Evolutionary conservation across 2,113 vertebrate species (phyloP).

Genomic region (Odocoileus hemionus): DNA sequence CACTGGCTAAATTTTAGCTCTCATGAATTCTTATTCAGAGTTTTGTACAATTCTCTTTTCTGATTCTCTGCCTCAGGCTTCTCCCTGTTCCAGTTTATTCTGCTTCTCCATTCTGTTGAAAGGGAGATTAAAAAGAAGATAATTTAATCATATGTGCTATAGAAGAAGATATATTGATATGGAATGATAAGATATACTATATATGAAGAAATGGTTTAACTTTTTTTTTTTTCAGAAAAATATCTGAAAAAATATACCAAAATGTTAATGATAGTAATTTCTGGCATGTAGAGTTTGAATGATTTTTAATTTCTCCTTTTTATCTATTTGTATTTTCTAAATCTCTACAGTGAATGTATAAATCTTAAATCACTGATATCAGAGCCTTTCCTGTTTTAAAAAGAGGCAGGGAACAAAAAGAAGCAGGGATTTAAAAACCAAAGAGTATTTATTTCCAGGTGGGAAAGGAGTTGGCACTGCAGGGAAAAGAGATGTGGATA

Average conservation of each 20-base stretch:
- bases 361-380: background rate
- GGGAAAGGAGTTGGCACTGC: background rate
- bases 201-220: background rate
- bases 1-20: background rate
- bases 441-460: background rate
- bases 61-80: background rate
- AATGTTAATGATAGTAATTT: background rate
- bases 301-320: slow-evolving; percentile 36
- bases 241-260: background rate
- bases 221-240: background rate
- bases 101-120: slow-evolving; percentile 17
- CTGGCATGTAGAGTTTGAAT: slow-evolving; percentile 15
- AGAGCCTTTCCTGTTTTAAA: slow-evolving; percentile 8
- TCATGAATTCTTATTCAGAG: background rate
- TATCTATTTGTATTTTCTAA: slow-evolving; percentile 34
- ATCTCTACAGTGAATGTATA: background rate
- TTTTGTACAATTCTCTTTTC: background rate
- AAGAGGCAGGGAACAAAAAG: background rate
- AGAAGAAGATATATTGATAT: background rate
- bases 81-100: background rate
- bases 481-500: background rate
- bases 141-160: background rate
- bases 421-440: background rate
- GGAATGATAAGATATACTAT: background rate
- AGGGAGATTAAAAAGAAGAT: background rate